phyloP scores from a whole-genome alignment of 2,113 vertebrate species.

The Phyllostomus discolor region DNA sequence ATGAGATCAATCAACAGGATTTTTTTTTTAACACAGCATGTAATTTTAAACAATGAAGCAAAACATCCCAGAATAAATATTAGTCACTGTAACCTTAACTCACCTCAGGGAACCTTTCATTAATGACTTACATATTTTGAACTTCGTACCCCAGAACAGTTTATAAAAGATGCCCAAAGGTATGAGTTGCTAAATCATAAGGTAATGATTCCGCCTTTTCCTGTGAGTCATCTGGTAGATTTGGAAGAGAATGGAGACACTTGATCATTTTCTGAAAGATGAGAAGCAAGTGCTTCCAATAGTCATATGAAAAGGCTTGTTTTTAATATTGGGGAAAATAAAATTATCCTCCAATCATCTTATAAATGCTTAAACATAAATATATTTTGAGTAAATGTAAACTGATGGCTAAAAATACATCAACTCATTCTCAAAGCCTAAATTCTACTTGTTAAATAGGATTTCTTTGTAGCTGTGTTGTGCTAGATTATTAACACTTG shows the following conservation, averaged over 20 bases:
- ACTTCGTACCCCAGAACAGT: background rate
- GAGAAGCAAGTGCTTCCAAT: background rate
- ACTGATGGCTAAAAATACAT: background rate
- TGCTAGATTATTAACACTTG: background rate
- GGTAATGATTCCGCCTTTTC: background rate
- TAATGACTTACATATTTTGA: slow-evolving; percentile 42
- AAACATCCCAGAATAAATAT: background rate
- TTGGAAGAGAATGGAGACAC: background rate
- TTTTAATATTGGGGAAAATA: background rate
- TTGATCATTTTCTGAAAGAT: slow-evolving; percentile 21
- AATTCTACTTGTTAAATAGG: background rate
- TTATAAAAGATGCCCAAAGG: slow-evolving; percentile 21
- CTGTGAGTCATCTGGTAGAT: background rate
- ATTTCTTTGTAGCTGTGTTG: slow-evolving; percentile 5
- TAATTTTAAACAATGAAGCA: slow-evolving; percentile 32
- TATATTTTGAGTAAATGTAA: background rate
- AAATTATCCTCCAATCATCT: background rate
- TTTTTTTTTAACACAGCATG: background rate
- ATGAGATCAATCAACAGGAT: background rate
- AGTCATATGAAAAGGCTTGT: background rate
- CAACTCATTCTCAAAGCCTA: background rate
- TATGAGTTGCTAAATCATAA: background rate
- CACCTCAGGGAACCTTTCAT: background rate
- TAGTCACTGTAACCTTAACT: background rate
- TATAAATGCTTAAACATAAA: background rate